A percentile compares a stretch with the other conserved stretches of the same genome.
phyloP scores from a whole-genome alignment of 2,888 invertebrate species.

The Drosophila pullipes region DNA sequence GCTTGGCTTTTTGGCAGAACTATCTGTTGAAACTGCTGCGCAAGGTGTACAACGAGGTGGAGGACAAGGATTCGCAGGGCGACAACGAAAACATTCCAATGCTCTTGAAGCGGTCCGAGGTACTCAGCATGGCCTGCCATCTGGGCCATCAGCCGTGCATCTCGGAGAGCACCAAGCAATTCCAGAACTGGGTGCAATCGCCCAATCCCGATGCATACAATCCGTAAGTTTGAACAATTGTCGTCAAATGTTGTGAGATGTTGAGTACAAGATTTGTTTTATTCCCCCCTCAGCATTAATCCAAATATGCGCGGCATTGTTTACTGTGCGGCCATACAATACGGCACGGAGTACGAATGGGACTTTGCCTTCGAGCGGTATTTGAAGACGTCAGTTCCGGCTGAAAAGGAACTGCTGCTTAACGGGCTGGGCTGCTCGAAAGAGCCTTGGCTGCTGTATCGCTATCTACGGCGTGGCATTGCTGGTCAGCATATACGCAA shows the following conservation, averaged over 20 bases:
- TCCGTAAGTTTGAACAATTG: slow-evolving; percentile 87
- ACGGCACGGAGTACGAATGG: slow-evolving; percentile 95
- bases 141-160: slow-evolving; percentile 91
- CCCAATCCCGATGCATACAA: slow-evolving; percentile 91
- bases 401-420: slow-evolving; percentile 92
- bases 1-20: slow-evolving; percentile 86
- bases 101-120: slow-evolving; percentile 90
- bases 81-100: slow-evolving; percentile 88
- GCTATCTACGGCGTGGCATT: slow-evolving; percentile 90
- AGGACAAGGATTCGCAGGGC: slow-evolving; percentile 88
- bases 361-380: slow-evolving; percentile 94
- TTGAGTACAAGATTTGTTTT: background rate
- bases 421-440: slow-evolving; percentile 92
- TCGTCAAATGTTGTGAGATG: background rate
- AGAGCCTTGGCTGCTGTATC: slow-evolving; percentile 91
- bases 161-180: slow-evolving; percentile 90
- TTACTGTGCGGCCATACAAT: slow-evolving; percentile 94
- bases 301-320: slow-evolving; percentile 93
- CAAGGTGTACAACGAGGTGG: slow-evolving; percentile 89
- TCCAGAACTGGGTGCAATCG: slow-evolving; percentile 90
- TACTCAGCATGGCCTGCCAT: slow-evolving; percentile 91
- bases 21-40: slow-evolving; percentile 89
- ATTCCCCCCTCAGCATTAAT: slow-evolving; percentile 88
- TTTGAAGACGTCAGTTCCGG: slow-evolving; percentile 90
- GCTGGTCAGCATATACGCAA: slow-evolving; percentile 92